Percentiles rank a stretch among this genome's conserved stretches.
These are phyloP conservation scores for Petrolisthes manimaculis DNA, from an alignment of 2,888 invertebrate species.

Conservation along the genomic window DNA sequence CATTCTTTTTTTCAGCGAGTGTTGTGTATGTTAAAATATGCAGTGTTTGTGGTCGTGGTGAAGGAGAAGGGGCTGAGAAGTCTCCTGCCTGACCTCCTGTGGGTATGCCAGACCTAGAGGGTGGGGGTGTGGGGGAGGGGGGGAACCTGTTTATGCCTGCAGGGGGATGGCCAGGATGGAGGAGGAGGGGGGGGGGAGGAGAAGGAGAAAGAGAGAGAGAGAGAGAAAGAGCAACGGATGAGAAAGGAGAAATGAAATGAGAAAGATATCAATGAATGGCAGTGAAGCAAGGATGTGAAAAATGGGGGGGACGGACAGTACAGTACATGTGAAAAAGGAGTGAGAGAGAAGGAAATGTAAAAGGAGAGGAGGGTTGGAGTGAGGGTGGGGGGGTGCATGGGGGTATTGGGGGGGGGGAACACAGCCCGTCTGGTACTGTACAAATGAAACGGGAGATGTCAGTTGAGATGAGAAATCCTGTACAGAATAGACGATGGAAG, in stretches of 20 bases:
- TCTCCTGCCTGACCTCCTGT: background rate
- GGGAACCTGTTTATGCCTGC: background rate
- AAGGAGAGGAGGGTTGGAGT: background rate
- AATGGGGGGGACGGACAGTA: background rate
- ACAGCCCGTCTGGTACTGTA: background rate
- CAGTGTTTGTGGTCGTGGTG: too few species aligned
- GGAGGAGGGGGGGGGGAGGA: conserved; percentile 14
- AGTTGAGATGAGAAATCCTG: too few species aligned
- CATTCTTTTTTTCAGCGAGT: too few species aligned
- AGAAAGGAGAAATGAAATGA: background rate
- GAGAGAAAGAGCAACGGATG: conserved; percentile 2
- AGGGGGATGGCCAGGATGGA: background rate
- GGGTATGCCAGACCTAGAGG: background rate
- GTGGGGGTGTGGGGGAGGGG: background rate
- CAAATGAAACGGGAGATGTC: background rate
- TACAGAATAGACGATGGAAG: background rate
- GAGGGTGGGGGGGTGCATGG: background rate
- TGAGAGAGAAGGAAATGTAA: background rate
- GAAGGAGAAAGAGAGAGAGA: conserved; percentile 30
- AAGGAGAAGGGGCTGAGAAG: too few species aligned
- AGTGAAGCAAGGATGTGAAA: background rate
- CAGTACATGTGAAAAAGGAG: background rate
- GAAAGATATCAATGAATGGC: background rate
- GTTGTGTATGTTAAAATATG: too few species aligned
- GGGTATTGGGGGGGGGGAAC: background rate